Percentiles rank a stretch among this genome's conserved stretches.
phyloP scores from a whole-genome alignment of 37 sponge, comb jelly and placozoan genomes.

The Cladorhizidae sp. region DNA sequence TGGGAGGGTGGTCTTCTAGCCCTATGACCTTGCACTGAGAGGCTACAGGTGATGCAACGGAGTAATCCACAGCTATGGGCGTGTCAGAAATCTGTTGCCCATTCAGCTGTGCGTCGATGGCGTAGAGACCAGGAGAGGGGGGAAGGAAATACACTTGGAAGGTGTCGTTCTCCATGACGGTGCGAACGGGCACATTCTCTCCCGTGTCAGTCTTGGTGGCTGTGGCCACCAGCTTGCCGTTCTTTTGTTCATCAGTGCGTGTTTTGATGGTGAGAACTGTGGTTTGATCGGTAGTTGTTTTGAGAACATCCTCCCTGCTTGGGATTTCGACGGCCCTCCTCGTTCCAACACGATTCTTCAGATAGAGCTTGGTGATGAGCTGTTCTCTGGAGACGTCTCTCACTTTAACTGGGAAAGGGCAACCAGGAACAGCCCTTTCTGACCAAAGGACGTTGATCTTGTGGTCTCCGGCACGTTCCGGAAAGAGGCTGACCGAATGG shows the following conservation, averaged over 20 bases:
- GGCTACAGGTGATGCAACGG: conserved; percentile 21
- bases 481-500: conserved; percentile 15
- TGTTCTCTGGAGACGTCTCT: conserved; percentile 19
- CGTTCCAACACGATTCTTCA: background rate
- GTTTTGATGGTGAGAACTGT: conserved; percentile 11
- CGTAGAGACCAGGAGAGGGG: conserved; percentile 33
- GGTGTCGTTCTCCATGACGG: conserved; percentile 5
- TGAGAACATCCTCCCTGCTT: background rate
- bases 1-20: conserved; percentile 32
- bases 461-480: conserved; percentile 13
- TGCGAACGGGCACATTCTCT: background rate
- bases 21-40: conserved; percentile 48
- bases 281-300: conserved; percentile 18
- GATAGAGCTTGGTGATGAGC: conserved; percentile 20
- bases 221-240: conserved; percentile 6
- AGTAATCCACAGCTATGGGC: conserved; percentile 47
- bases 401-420: conserved; percentile 56
- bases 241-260: conserved; percentile 15
- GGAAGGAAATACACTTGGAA: conserved; percentile 51
- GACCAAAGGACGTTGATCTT: conserved; percentile 29
- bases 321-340: background rate
- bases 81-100: conserved; percentile 43
- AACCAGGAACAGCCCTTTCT: conserved; percentile 49
- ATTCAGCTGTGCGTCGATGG: conserved; percentile 28
- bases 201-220: conserved; percentile 6